Conservation (phyloP, 2,113 vertebrate genomes). For the Nothocercus julius region DNA sequence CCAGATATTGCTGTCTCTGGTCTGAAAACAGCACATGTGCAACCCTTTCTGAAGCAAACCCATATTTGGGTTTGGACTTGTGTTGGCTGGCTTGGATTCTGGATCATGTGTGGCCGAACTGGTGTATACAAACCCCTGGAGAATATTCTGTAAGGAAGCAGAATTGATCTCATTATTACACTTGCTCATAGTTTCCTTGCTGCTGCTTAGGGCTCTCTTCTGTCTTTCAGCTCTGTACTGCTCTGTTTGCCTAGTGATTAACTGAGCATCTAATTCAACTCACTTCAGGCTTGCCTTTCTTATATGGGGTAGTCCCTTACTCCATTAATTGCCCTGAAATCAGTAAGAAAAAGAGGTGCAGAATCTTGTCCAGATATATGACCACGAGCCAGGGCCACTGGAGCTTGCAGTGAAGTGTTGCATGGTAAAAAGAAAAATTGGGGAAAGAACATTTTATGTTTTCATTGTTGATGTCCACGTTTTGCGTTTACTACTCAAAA, state of each 20-base stretch:
- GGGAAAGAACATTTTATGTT: neutral
- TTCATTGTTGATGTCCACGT: neutral
- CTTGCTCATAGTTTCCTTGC: neutral
- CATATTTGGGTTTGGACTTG: neutral
- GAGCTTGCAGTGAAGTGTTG: rapidly evolving
- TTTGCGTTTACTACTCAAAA: neutral
- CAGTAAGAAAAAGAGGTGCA: neutral
- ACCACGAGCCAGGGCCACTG: neutral
- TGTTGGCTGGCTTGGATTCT: rapidly evolving
- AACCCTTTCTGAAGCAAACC: neutral
- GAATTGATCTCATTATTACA: neutral
- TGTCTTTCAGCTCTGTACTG: neutral
- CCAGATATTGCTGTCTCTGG: rapidly evolving
- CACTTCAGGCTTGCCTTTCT: neutral
- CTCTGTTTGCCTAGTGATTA: neutral
- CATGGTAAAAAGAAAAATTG: neutral
- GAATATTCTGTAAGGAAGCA: neutral
- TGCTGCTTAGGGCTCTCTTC: neutral
- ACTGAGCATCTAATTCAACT: rapidly evolving
- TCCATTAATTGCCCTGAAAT: neutral
- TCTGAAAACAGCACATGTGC: neutral
- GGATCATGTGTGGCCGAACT: neutral
- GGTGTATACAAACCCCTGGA: rapidly evolving
- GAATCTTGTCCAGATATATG: neutral
- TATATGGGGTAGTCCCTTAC: neutral